A percentile compares a stretch with the other conserved stretches of the same genome.
These are phyloP conservation scores for Diadumene lineata DNA, from an alignment of 92 coral and sea anemone genomes.

Conservation along the genomic window DNA sequence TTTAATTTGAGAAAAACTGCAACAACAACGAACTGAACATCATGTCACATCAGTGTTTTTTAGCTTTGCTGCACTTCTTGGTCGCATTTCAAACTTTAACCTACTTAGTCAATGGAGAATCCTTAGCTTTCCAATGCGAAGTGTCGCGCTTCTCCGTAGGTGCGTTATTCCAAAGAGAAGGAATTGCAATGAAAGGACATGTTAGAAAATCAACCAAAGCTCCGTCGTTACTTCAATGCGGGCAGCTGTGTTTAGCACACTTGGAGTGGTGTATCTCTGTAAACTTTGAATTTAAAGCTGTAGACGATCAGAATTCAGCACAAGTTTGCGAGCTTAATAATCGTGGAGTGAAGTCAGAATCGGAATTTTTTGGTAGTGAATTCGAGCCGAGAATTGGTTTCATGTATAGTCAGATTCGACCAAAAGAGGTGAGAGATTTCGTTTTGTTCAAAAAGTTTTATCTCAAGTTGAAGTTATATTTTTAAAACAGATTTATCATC, in stretches of 20 bases:
- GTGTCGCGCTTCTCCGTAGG: constrained; percentile 16
- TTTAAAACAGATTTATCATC: no score
- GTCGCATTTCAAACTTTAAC: not conserved
- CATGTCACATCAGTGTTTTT: not conserved
- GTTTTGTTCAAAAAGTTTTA: no score
- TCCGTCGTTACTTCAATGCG: constrained; percentile 13
- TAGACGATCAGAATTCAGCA: not conserved
- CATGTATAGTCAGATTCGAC: constrained; percentile 11
- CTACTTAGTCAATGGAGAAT: not conserved
- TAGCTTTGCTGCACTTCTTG: not conserved
- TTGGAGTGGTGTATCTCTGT: constrained; percentile 29
- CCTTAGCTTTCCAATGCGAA: constrained; percentile 9
- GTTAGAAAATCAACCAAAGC: constrained; percentile 7
- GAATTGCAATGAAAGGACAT: not conserved
- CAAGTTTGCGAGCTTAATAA: constrained; percentile 17
- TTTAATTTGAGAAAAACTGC: no score
- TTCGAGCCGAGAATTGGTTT: constrained; percentile 11
- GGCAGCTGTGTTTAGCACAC: constrained; percentile 17
- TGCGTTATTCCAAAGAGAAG: constrained; percentile 4
- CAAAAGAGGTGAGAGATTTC: not conserved
- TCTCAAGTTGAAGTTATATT: no score
- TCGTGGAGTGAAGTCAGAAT: not conserved
- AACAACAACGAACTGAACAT: no score
- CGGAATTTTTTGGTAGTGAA: constrained; percentile 5
- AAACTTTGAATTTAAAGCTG: constrained; percentile 14